A percentile compares a stretch with the other conserved stretches of the same genome.
Conservation (phyloP, 1,140 invertebrate genomes). For the Dermatophagoides farinae region DNA sequence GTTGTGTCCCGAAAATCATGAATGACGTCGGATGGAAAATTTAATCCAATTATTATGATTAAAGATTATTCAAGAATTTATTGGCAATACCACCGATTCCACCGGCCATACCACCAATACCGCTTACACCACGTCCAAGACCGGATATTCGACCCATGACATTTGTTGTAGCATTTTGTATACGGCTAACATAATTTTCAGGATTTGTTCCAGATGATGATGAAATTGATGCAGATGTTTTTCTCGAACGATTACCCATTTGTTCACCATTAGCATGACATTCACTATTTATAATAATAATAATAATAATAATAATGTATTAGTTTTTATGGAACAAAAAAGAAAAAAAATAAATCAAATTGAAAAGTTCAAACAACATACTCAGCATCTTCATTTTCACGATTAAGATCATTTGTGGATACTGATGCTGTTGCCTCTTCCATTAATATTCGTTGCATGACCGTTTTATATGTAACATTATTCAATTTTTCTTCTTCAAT, state of each 20-base stretch:
- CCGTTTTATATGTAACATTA: conserved; percentile 81
- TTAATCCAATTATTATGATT: too few species aligned
- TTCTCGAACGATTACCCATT: too few species aligned
- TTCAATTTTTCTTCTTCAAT: conserved; percentile 96
- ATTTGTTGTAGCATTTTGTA: conserved; percentile 47
- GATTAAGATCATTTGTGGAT: not conserved
- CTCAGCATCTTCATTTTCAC: conserved; percentile 9
- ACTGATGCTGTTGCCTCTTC: conserved; percentile 70
- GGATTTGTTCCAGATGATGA: conserved; percentile 29
- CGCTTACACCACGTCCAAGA: conserved; percentile 44
- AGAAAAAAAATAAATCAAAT: too few species aligned
- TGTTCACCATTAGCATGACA: not conserved
- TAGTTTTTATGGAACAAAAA: too few species aligned
- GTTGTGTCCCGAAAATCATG: too few species aligned
- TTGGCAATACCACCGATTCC: conserved; percentile 40
- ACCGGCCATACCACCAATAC: conserved; percentile 8
- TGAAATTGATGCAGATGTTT: not conserved
- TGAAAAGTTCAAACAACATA: too few species aligned
- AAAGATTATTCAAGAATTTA: conserved; percentile 28
- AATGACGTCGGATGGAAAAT: too few species aligned
- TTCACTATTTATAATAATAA: too few species aligned
- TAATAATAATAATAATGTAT: too few species aligned
- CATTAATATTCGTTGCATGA: conserved; percentile 78
- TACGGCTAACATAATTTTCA: conserved; percentile 36
- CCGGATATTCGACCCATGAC: conserved; percentile 48